These are phyloP conservation scores for Zaprionus camerounensis DNA, from an alignment of 1,140 invertebrate species.

Conservation along the genomic window DNA sequence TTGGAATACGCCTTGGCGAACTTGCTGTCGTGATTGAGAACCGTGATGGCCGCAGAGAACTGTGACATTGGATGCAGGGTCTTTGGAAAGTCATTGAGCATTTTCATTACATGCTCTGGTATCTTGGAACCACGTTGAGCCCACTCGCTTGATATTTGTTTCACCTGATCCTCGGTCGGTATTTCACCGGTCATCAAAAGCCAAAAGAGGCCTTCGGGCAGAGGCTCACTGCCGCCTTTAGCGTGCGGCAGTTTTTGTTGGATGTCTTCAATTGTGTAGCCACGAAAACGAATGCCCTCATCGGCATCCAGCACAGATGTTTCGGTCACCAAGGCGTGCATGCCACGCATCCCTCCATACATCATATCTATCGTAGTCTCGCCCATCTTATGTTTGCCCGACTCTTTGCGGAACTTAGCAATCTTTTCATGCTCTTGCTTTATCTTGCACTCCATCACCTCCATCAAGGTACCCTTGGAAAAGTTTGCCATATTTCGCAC, in stretches of 20 bases:
- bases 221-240: constrained; percentile 93
- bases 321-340: constrained; percentile 96
- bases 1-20: constrained; percentile 95
- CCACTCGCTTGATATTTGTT: constrained; percentile 95
- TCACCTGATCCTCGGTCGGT: constrained; percentile 91
- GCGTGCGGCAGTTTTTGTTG: constrained; percentile 90
- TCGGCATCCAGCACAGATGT: constrained; percentile 97
- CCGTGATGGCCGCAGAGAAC: constrained; percentile 94
- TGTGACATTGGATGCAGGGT: constrained; percentile 98
- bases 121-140: constrained; percentile 88
- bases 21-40: constrained; percentile 95
- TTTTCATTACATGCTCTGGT: constrained; percentile 95
- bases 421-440: constrained; percentile 37
- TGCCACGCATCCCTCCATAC: constrained; percentile 96
- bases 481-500: not conserved
- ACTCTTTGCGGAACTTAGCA: constrained; percentile 32
- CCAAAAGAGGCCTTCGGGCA: constrained; percentile 98
- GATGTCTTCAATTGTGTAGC: constrained; percentile 90
- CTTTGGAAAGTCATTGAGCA: constrained; percentile 97
- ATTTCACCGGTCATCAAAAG: constrained; percentile 95
- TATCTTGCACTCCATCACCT: constrained; percentile 40
- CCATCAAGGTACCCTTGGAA: constrained; percentile 14
- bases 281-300: constrained; percentile 96
- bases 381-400: constrained; percentile 42
- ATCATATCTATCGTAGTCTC: constrained; percentile 87